These are phyloP conservation scores for Microtus pennsylvanicus DNA, from an alignment of 2,113 vertebrate genomes.

Conservation along the genomic window DNA sequence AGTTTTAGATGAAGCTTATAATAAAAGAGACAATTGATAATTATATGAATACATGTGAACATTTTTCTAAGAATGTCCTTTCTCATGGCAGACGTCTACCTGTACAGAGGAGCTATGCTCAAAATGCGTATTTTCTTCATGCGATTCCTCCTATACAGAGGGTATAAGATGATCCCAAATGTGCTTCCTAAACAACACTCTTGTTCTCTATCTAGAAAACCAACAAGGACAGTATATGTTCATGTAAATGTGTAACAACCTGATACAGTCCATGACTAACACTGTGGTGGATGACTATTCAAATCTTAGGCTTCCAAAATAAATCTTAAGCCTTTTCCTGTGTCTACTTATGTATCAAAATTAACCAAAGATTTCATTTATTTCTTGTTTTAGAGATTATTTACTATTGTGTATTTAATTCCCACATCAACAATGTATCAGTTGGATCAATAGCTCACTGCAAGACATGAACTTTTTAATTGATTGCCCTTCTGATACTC, in stretches of 20 bases:
- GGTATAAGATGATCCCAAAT: not conserved
- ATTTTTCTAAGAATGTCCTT: conserved; percentile 43
- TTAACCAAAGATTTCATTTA: not conserved
- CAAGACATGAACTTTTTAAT: not conserved
- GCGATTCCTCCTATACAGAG: not conserved
- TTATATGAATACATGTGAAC: conserved; percentile 28
- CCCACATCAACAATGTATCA: not conserved
- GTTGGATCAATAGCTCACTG: conserved; percentile 13
- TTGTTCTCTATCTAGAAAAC: not conserved
- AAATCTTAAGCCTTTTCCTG: not conserved
- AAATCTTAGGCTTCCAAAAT: conserved; percentile 38
- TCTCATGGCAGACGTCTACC: not conserved
- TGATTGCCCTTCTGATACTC: not conserved
- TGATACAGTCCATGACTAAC: not conserved
- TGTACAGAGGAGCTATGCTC: not conserved
- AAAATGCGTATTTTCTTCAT: not conserved
- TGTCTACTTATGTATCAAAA: not conserved
- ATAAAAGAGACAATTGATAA: conserved; percentile 51
- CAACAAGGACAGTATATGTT: not conserved
- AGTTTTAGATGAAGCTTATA: conserved; percentile 31
- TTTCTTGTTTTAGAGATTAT: not conserved
- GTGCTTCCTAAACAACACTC: not conserved
- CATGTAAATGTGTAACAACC: not conserved
- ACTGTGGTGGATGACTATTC: not conserved
- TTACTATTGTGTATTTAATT: not conserved